These are phyloP conservation scores for Drosophila ficusphila DNA, from an alignment of 1,140 invertebrate species.

Conservation along the genomic window DNA sequence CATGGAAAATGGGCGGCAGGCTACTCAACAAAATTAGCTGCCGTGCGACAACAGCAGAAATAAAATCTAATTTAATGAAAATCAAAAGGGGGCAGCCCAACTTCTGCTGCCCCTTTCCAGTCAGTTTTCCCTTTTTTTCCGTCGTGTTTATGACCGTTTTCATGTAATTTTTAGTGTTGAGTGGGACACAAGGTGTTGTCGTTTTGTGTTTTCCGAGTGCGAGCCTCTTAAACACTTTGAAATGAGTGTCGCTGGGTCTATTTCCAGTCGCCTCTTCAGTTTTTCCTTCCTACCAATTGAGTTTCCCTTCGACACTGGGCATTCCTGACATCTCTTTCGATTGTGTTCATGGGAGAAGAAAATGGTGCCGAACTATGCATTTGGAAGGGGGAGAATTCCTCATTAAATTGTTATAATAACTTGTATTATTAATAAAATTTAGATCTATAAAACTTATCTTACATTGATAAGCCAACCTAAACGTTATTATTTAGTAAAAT, in stretches of 20 bases:
- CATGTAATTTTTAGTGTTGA: conserved; percentile 77
- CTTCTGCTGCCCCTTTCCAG: neutral
- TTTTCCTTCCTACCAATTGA: neutral
- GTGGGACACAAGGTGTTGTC: conserved; percentile 66
- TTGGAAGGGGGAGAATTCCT: conserved; percentile 13
- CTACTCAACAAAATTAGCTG: conserved; percentile 55
- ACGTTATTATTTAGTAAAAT: too few species aligned
- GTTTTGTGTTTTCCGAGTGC: conserved; percentile 22
- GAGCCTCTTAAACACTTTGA: conserved; percentile 69
- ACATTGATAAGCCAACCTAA: too few species aligned
- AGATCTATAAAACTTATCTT: too few species aligned
- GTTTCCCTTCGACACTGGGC: neutral
- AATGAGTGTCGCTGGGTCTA: conserved; percentile 69
- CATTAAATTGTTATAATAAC: too few species aligned
- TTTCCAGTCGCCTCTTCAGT: conserved; percentile 38
- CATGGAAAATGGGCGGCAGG: conserved; percentile 45
- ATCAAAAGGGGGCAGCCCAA: conserved; percentile 34
- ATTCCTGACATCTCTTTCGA: conserved; percentile 36
- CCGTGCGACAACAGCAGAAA: conserved; percentile 55
- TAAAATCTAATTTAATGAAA: conserved; percentile 78
- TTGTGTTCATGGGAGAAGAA: conserved; percentile 3
- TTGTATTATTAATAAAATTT: too few species aligned
- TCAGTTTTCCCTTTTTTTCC: conserved; percentile 39
- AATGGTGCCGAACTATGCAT: conserved; percentile 36
- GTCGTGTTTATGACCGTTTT: conserved; percentile 68